phyloP scores from a whole-genome alignment of 2,113 vertebrate species.

The Mungos mungo region DNA sequence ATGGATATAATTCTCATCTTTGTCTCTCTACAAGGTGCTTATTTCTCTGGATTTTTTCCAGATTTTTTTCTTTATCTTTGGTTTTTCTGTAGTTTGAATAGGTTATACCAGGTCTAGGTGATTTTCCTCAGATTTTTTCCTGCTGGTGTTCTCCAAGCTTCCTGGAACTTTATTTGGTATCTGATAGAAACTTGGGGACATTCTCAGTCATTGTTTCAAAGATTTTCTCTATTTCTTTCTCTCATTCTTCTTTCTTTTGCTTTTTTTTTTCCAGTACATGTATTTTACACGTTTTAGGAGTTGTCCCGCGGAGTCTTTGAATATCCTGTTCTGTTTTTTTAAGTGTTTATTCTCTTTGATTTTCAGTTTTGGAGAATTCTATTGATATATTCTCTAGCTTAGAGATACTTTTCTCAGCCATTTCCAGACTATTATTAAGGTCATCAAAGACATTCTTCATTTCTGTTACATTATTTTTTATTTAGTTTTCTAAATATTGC shows the following conservation, averaged over 20 bases:
- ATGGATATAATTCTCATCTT: not conserved
- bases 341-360: not conserved
- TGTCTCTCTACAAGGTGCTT: not conserved
- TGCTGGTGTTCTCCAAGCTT: not conserved
- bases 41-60: not conserved
- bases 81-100: not conserved
- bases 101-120: not conserved
- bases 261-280: not conserved
- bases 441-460: not conserved
- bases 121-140: not conserved
- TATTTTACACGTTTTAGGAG: not conserved
- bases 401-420: not conserved
- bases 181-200: not conserved
- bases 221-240: not conserved
- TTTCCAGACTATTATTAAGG: not conserved
- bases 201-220: not conserved
- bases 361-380: not conserved
- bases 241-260: not conserved
- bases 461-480: not conserved
- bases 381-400: not conserved
- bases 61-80: not conserved
- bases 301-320: not conserved
- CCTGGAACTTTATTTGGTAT: not conserved
- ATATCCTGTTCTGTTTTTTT: not conserved
- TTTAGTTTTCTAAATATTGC: not conserved